These are phyloP conservation scores for Eupithecia pulchellata DNA, from an alignment of 2,888 invertebrate species.

Conservation along the genomic window DNA sequence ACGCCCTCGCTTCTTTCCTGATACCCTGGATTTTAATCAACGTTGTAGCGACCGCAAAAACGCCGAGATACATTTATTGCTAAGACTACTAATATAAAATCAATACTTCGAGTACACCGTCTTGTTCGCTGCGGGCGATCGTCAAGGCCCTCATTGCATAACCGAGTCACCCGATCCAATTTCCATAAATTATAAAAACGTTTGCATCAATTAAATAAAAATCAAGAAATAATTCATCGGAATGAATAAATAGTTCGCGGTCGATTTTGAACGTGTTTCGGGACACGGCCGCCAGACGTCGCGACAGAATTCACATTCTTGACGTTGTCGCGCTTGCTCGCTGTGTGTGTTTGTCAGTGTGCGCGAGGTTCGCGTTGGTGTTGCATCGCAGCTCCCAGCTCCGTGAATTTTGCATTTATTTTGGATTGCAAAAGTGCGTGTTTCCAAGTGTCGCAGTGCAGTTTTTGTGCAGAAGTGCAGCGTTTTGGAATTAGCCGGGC, in stretches of 20 bases:
- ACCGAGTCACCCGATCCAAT: slow-evolving; percentile 14
- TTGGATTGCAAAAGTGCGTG: slow-evolving; percentile 35
- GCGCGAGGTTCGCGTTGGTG: slow-evolving; percentile 73
- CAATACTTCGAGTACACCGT: slow-evolving; percentile 61
- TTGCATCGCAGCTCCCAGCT: slow-evolving; percentile 61
- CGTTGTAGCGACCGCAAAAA: slow-evolving; percentile 46
- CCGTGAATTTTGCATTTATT: slow-evolving; percentile 53
- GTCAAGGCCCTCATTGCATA: slow-evolving; percentile 22
- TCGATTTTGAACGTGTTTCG: slow-evolving; percentile 65
- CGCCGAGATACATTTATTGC: background rate
- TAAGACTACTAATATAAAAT: slow-evolving; percentile 69
- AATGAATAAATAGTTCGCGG: slow-evolving; percentile 61
- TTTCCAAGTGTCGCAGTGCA: slow-evolving; percentile 65
- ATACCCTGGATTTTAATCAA: slow-evolving; percentile 51
- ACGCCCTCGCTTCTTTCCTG: slow-evolving; percentile 63
- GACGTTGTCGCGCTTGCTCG: slow-evolving; percentile 68
- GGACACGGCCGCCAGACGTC: slow-evolving; percentile 56
- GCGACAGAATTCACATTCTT: slow-evolving; percentile 49
- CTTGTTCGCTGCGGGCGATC: slow-evolving; percentile 11
- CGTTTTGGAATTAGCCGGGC: slow-evolving; percentile 48
- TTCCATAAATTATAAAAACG: slow-evolving; percentile 5
- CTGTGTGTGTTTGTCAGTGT: slow-evolving; percentile 47
- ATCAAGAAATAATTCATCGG: slow-evolving; percentile 18
- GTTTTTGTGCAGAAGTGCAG: slow-evolving; percentile 56
- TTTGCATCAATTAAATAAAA: slow-evolving; percentile 18